Percentiles rank a stretch among this genome's conserved stretches.
phyloP scores from a whole-genome alignment of 2,888 invertebrate species.

The Dolomedes plantarius region DNA sequence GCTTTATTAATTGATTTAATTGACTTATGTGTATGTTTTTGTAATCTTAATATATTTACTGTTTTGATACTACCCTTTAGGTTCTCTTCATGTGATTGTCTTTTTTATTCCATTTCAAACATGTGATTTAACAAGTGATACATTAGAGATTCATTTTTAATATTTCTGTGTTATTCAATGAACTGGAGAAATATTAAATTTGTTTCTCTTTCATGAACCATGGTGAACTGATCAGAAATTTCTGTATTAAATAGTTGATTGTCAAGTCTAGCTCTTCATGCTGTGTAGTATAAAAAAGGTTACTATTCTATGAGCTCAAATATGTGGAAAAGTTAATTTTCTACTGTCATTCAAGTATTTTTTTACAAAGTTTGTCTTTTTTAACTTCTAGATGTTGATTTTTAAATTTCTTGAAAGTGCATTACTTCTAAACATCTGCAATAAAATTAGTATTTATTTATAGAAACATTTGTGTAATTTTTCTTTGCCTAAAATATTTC shows the following conservation, averaged over 20 bases:
- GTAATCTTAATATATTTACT: no score
- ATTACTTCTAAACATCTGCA: constrained; percentile 46
- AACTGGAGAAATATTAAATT: no score
- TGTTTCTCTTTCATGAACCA: no score
- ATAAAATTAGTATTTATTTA: constrained; percentile 67
- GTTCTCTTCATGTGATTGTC: not conserved
- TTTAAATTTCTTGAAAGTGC: constrained; percentile 28
- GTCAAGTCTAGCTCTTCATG: not conserved
- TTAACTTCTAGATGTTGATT: constrained; percentile 1
- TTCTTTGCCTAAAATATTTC: not conserved
- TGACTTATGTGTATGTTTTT: no score
- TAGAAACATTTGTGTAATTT: not conserved
- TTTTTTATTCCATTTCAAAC: not conserved
- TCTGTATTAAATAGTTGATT: not conserved
- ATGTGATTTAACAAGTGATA: not conserved
- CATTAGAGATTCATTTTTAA: not conserved
- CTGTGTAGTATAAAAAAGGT: not conserved
- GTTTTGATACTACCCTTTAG: no score
- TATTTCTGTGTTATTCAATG: no score
- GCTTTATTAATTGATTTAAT: no score
- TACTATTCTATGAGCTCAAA: constrained; percentile 30
- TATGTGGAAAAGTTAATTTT: constrained; percentile 29
- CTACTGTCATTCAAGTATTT: constrained; percentile 6
- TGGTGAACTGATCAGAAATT: not conserved
- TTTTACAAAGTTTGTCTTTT: not conserved